Percentiles rank a stretch among this genome's conserved stretches.
Evolutionary conservation across 2,797 vertebrate genomes (phyloP).

Genomic region (Acridotheres tristis): DNA sequence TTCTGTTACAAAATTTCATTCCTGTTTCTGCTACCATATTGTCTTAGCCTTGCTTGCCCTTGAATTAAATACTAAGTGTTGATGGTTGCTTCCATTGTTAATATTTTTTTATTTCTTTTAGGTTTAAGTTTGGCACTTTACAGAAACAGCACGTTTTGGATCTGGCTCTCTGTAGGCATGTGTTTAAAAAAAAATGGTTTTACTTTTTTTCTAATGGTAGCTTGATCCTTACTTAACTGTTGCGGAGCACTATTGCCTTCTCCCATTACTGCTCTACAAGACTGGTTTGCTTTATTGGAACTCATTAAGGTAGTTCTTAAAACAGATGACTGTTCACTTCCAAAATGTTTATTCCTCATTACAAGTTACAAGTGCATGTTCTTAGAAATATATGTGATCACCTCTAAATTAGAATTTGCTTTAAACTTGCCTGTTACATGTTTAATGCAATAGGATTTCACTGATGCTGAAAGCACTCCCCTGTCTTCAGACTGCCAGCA

Average conservation of each 20-base stretch:
- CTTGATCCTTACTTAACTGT: background rate
- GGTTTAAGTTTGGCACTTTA: background rate
- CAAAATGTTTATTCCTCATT: background rate
- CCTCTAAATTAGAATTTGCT: background rate
- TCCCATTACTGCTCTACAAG: background rate
- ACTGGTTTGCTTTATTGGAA: background rate
- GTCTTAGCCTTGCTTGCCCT: background rate
- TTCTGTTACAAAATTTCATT: background rate
- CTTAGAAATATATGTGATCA: background rate
- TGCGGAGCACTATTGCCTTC: background rate
- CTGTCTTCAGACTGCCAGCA: background rate
- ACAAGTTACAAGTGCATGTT: background rate
- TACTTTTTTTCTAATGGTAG: background rate
- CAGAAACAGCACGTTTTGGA: background rate
- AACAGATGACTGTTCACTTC: background rate
- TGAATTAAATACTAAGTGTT: background rate
- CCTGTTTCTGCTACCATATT: background rate
- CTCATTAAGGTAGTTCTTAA: background rate
- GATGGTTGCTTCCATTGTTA: background rate
- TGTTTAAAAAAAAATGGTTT: background rate
- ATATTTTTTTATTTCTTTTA: background rate
- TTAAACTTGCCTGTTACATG: background rate
- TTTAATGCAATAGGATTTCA: background rate
- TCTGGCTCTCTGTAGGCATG: background rate
- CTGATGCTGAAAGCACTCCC: background rate